Evolutionary conservation across 2,888 invertebrate species (phyloP).

Genomic region (Mesochorus sp.): DNA sequence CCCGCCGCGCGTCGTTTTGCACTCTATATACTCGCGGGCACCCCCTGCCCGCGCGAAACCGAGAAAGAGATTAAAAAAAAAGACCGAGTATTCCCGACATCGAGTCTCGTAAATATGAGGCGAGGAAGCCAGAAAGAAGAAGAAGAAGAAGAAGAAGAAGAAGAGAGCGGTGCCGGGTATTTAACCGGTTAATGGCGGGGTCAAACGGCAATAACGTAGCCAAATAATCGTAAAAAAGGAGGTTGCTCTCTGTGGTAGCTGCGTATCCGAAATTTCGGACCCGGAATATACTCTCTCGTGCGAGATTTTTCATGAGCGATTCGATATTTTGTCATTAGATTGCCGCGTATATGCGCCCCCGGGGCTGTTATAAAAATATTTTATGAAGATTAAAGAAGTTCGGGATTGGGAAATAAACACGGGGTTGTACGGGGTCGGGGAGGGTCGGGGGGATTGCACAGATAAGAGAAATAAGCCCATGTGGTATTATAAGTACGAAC

Average conservation of each 20-base stretch:
- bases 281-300: constrained; percentile 3
- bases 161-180: constrained; percentile 63
- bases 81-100: constrained; percentile 30
- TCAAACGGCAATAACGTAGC: constrained; percentile 77
- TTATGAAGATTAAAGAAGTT: neutral
- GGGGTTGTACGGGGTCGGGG: too few relatives aligned
- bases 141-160: constrained; percentile 11
- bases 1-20: constrained; percentile 60
- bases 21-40: constrained; percentile 67
- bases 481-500: constrained; percentile 28
- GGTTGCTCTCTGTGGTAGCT: constrained; percentile 70
- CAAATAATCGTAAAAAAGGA: constrained; percentile 77
- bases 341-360: too few relatives aligned
- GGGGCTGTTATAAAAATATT: neutral
- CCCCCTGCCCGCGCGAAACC: constrained; percentile 67
- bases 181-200: constrained; percentile 76
- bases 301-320: constrained; percentile 3
- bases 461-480: neutral
- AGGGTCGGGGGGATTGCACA: neutral
- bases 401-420: neutral
- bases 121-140: constrained; percentile 41
- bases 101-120: constrained; percentile 62
- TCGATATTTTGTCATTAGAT: neutral
- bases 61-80: constrained; percentile 68
- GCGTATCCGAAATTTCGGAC: constrained; percentile 50